phyloP scores from a whole-genome alignment of 2,888 invertebrate species.

The Octonoba sinensis region DNA sequence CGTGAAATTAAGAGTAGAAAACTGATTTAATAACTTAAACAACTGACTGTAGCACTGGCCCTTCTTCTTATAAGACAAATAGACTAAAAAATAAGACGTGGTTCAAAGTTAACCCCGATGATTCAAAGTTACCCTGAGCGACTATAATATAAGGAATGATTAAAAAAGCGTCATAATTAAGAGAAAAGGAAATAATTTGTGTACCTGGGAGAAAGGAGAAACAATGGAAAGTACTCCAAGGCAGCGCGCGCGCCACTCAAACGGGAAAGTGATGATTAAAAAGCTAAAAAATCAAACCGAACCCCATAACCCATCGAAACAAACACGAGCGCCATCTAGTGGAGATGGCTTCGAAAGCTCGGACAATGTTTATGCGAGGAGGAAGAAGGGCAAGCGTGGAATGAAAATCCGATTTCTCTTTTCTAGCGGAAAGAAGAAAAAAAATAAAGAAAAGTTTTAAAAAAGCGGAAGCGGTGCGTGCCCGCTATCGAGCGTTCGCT shows the following conservation, averaged over 20 bases:
- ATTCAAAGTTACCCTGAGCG: no score
- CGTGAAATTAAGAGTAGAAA: no score
- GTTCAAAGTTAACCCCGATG: no score
- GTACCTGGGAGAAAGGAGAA: constrained; percentile 12
- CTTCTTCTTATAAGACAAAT: no score
- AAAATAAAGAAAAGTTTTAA: constrained; percentile 16
- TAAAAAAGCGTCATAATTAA: neutral
- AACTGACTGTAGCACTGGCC: no score
- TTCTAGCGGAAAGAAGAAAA: constrained; percentile 44
- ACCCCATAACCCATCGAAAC: constrained; percentile 22
- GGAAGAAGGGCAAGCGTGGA: constrained; percentile 40
- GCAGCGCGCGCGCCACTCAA: constrained; percentile 29
- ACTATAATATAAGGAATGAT: no score
- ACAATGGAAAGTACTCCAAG: constrained; percentile 21
- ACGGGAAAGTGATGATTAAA: constrained; percentile 26
- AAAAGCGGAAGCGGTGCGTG: constrained; percentile 58
- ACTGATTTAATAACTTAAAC: no score
- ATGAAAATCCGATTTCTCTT: constrained; percentile 59
- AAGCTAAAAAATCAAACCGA: constrained; percentile 43
- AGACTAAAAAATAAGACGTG: no score
- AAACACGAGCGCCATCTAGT: constrained; percentile 50
- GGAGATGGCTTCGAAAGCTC: constrained; percentile 50
- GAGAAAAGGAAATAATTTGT: neutral
- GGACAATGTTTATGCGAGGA: constrained; percentile 31
- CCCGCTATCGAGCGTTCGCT: constrained; percentile 35